Evolutionary conservation across 2,797 vertebrate genomes (phyloP).

Genomic region (Crocodylus rhombifer): DNA sequence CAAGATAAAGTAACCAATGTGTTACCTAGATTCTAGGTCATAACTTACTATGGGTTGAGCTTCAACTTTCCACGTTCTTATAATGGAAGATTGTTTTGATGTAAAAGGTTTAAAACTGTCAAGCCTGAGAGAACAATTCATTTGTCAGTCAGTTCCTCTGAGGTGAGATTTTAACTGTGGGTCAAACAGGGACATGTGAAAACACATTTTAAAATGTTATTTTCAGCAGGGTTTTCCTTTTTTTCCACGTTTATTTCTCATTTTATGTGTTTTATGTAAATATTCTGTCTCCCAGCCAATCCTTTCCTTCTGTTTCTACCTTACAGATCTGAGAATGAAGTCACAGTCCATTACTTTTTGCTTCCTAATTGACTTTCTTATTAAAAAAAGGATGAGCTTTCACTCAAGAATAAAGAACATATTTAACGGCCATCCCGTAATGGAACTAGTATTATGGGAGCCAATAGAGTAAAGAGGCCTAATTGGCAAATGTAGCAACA

Average conservation of each 20-base stretch:
- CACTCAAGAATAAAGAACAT: background rate
- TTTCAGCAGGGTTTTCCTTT: background rate
- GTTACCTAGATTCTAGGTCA: background rate
- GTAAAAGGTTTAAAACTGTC: background rate
- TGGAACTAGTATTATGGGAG: background rate
- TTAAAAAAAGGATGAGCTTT: background rate
- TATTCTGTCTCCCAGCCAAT: background rate
- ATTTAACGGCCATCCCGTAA: background rate
- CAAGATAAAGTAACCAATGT: background rate
- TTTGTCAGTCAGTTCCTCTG: background rate
- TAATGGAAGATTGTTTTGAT: background rate
- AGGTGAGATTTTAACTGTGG: background rate
- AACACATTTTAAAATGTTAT: background rate
- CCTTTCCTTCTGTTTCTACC: background rate
- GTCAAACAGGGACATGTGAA: background rate
- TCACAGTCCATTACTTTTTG: background rate
- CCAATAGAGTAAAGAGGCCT: background rate
- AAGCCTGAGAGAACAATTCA: background rate
- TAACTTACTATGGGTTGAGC: background rate
- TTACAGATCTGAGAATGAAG: background rate
- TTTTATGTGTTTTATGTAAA: background rate
- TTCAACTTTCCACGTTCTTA: background rate
- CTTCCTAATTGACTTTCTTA: background rate
- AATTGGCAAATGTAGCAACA: rapidly evolving
- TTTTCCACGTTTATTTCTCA: background rate